These are phyloP conservation scores for Mythimna albipuncta DNA, from an alignment of 2,888 invertebrate species.

Conservation along the genomic window DNA sequence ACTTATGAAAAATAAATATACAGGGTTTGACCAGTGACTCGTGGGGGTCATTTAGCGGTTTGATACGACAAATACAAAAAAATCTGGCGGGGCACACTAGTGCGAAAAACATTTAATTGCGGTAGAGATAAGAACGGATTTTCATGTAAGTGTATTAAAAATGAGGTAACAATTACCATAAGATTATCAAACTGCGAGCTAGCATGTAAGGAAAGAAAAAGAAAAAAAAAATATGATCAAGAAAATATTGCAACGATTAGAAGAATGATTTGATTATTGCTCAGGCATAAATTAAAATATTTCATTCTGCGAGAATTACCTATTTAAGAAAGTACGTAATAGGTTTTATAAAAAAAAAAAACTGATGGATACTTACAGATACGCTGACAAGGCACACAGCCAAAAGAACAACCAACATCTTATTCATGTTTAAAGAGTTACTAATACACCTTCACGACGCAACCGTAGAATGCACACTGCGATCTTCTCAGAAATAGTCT, in stretches of 20 bases:
- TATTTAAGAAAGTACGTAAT: too few relatives aligned
- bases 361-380: slow-evolving; percentile 60
- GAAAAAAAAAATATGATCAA: neutral
- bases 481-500: slow-evolving; percentile 35
- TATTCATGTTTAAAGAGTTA: slow-evolving; percentile 76
- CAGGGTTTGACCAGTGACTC: too few relatives aligned
- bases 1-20: too few relatives aligned
- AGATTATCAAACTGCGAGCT: neutral
- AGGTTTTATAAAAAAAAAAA: neutral
- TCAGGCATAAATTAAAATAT: neutral
- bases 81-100: too few relatives aligned
- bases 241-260: neutral
- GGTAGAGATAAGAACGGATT: too few relatives aligned
- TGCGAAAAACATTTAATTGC: too few relatives aligned
- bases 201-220: neutral
- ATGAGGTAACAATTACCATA: neutral
- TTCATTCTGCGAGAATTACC: too few relatives aligned
- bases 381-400: slow-evolving; percentile 80
- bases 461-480: slow-evolving; percentile 68
- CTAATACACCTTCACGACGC: slow-evolving; percentile 65
- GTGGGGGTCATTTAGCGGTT: too few relatives aligned
- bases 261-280: neutral
- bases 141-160: neutral
- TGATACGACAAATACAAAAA: too few relatives aligned
- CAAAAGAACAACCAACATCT: slow-evolving; percentile 76